A percentile compares a stretch with the other conserved stretches of the same genome.
Evolutionary conservation across 2,113 vertebrate species (phyloP).

Genomic region (Pagrus major): DNA sequence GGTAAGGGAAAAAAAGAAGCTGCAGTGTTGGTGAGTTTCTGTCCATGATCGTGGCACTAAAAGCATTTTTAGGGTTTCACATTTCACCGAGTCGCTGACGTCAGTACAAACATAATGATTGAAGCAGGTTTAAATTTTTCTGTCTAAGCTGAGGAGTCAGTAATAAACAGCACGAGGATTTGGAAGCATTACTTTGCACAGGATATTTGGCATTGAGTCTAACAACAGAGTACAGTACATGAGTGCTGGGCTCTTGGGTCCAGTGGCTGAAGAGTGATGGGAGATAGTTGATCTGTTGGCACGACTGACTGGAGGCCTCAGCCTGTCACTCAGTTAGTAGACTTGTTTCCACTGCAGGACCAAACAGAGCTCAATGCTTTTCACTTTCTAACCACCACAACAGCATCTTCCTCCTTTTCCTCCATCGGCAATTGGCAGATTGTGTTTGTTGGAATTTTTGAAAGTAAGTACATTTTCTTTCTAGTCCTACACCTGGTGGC

Average conservation of each 20-base stretch:
- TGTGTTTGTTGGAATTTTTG: not conserved
- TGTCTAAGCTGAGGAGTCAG: no score
- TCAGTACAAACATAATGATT: no score
- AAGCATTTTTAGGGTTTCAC: no score
- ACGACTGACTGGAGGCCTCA: constrained; percentile 61
- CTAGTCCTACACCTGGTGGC: not conserved
- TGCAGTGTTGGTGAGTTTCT: no score
- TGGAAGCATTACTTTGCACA: not conserved
- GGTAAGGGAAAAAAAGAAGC: no score
- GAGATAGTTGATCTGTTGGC: constrained; percentile 69
- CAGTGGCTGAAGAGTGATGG: constrained; percentile 77
- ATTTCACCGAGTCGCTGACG: no score
- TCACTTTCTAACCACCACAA: not conserved
- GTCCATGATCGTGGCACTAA: no score
- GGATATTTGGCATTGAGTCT: constrained; percentile 33
- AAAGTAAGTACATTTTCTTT: not conserved
- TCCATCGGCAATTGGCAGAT: no score
- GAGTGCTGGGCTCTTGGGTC: constrained; percentile 70
- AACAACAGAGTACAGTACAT: constrained; percentile 52
- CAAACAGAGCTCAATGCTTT: not conserved
- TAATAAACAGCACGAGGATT: not conserved
- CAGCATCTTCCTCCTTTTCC: not conserved
- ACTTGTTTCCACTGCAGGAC: constrained; percentile 45
- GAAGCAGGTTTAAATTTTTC: not conserved
- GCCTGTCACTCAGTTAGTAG: constrained; percentile 44